Evolutionary conservation across 2,797 vertebrate species (phyloP).

Genomic region (Manis pentadactyla): DNA sequence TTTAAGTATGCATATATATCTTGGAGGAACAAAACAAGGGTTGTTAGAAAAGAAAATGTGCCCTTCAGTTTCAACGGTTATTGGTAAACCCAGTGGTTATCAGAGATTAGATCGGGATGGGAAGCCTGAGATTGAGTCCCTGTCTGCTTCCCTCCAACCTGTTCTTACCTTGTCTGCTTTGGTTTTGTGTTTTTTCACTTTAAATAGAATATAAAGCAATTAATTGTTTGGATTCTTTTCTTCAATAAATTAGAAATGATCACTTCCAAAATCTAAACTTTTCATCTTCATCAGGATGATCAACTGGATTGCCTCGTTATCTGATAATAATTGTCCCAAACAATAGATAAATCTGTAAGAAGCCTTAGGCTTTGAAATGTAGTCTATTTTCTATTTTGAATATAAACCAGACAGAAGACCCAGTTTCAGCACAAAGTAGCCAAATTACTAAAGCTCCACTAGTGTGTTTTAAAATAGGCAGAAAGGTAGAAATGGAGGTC

Average conservation of each 20-base stretch:
- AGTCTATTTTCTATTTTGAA: background rate
- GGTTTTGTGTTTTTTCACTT: background rate
- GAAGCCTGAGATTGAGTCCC: background rate
- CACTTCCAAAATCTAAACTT: background rate
- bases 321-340: background rate
- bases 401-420: background rate
- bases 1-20: background rate
- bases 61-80: background rate
- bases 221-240: background rate
- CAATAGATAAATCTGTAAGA: background rate
- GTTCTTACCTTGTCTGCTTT: background rate
- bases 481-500: conserved; percentile 14
- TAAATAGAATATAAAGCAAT: conserved; percentile 12
- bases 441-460: background rate
- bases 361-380: background rate
- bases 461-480: conserved; percentile 3
- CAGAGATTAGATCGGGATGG: background rate
- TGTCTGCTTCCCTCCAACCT: background rate
- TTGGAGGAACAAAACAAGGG: background rate
- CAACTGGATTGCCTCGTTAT: background rate
- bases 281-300: background rate
- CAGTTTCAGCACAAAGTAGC: background rate
- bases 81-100: background rate
- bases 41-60: background rate
- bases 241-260: conserved; percentile 29